These are phyloP conservation scores for Capreolus pygargus DNA, from an alignment of 2,113 vertebrate species.

Conservation along the genomic window DNA sequence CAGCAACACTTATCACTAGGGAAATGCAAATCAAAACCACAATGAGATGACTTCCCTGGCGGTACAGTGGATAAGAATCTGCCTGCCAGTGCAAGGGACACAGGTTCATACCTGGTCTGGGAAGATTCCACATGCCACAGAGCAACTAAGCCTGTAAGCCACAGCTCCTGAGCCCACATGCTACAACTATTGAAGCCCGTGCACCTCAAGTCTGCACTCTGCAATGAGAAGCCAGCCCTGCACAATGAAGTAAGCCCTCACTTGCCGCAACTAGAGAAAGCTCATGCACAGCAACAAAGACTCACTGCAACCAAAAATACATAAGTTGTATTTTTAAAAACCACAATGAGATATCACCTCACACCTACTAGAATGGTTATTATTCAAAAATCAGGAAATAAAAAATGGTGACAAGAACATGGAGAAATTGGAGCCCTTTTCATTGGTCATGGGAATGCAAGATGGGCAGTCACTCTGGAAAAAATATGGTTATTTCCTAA, in stretches of 20 bases:
- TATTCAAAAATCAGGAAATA: neutral
- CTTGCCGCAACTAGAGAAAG: accelerated
- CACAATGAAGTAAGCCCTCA: neutral
- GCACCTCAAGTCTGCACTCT: neutral
- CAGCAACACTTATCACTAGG: neutral
- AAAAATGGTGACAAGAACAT: neutral
- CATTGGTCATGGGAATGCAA: neutral
- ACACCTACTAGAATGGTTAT: neutral
- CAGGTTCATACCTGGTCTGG: neutral
- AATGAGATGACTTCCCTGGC: neutral
- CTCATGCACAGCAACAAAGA: neutral
- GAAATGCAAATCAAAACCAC: neutral
- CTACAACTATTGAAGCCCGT: accelerated
- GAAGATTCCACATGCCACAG: neutral
- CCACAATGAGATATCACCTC: neutral
- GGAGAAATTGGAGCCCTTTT: neutral
- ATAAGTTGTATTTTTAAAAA: neutral
- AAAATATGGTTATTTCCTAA: neutral
- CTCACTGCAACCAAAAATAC: neutral
- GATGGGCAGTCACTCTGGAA: neutral
- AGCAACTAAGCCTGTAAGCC: neutral
- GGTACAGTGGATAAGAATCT: neutral
- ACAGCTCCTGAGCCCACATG: neutral
- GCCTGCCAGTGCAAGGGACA: neutral
- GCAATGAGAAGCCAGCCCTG: neutral